Conservation (phyloP, 2,113 vertebrate genomes). For the Motacilla tschutschensis region DNA sequence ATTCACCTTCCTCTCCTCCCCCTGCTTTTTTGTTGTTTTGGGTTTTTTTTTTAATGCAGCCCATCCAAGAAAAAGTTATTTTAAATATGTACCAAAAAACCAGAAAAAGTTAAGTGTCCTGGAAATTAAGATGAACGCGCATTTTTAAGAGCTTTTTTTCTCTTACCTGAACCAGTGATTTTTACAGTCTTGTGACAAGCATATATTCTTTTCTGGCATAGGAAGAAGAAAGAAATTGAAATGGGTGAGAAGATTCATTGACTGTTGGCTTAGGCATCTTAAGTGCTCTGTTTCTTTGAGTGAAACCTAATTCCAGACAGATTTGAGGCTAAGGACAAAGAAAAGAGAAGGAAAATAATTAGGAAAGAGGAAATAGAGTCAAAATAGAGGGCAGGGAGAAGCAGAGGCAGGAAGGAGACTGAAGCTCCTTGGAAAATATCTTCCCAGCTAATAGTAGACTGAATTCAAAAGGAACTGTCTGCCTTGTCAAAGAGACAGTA, state of each 20-base stretch:
- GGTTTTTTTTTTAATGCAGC: not conserved
- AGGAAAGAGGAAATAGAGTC: not conserved
- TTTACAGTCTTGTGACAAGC: not conserved
- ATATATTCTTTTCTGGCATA: not conserved
- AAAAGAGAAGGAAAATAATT: not conserved
- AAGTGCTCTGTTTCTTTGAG: not conserved
- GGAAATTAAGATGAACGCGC: not conserved
- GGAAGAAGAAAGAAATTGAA: not conserved
- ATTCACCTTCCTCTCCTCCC: not conserved
- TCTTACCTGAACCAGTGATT: not conserved
- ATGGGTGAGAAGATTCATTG: not conserved
- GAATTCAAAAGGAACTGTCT: not conserved
- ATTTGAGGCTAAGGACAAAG: not conserved
- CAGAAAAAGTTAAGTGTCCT: not conserved
- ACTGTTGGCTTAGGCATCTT: not conserved
- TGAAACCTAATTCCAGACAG: not conserved
- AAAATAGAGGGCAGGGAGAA: not conserved
- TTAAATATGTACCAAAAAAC: not conserved
- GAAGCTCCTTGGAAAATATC: not conserved
- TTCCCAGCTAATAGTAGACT: not conserved
- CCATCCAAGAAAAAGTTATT: not conserved
- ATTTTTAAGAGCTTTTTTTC: not conserved
- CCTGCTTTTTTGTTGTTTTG: rapidly evolving
- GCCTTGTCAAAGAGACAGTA: not conserved
- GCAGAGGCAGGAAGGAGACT: not conserved